Base-by-base conservation (phyloP, 2,113 vertebrate genomes). In the Petaurus breviceps region DNA sequence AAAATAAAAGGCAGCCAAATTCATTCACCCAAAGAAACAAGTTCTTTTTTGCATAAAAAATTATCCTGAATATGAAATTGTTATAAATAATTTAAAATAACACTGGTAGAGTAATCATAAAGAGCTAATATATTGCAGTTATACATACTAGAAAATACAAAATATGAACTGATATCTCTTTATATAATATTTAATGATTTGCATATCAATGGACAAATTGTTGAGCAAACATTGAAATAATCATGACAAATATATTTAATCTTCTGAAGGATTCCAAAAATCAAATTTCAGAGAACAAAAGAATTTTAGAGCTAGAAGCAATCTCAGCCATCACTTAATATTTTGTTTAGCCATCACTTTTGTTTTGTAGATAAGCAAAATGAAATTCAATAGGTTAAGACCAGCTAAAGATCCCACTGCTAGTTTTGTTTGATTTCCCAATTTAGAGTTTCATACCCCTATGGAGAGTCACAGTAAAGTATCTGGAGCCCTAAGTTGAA, bases 1-100 rank as follows among this genome's bases (percentile, higher is more conserved):
- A 96, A 96, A 95, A 68, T 91, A 3, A 94, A n/a, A 77, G 61
- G 11, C 14, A 77, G 16, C n/a, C n/a, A 43, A 43, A 23, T 84
- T 84, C 7, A 84, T 84, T 84, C 19, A 43, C 19, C 68, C n/a
- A 84, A 84, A 77, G 61, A 77, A 77, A 23, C n/a, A 8, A 84
- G 19, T 84, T 84, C n/a, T 84, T 77, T 68, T 77, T 84, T 84
- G 19, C n/a, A 43, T 43, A 84, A 77, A 37, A 68, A 84, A 37
- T 84, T 12, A 37, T 84, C 7, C n/a, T 84, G 3, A 43, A 22
- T 22, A 43, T 43, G n/a, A 84, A 84, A 84, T 23, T 84, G 5
- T 43, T 43, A 43, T 43, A 19, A 77, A 77, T 77, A 84, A 84
- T 84, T 84, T 84, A 84, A 84, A 84, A 84, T 43, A 84, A 84